These are phyloP conservation scores for Aegotheles bennettii DNA, from an alignment of 2,113 vertebrate genomes.

Conservation along the genomic window DNA sequence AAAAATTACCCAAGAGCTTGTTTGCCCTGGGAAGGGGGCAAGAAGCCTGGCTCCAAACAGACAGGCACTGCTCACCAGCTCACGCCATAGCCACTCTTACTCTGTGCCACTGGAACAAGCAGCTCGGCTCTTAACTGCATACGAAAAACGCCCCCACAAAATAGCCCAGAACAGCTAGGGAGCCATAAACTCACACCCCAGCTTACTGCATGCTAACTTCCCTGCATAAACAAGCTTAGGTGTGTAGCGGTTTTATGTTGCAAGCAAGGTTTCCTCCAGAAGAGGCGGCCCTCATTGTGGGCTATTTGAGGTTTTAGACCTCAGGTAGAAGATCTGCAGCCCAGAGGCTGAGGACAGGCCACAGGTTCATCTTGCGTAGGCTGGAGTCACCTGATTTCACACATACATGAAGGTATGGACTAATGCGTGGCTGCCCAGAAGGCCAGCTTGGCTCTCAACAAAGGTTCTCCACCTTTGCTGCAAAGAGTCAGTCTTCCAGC, in stretches of 20 bases:
- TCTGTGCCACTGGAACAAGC: background rate
- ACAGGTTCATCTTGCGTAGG: background rate
- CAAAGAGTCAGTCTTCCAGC: background rate
- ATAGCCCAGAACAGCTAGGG: background rate
- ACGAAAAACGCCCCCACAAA: background rate
- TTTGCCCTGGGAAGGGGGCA: background rate
- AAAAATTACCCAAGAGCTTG: background rate
- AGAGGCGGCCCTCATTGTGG: background rate
- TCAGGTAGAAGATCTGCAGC: background rate
- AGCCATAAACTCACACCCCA: background rate
- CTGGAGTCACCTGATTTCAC: background rate
- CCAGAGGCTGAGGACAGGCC: background rate
- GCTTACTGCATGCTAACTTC: background rate
- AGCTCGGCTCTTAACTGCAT: background rate
- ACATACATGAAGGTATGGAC: fast-evolving
- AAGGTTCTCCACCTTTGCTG: background rate
- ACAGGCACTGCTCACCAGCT: background rate
- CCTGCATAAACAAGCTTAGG: background rate
- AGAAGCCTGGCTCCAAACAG: background rate
- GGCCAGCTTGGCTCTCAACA: background rate
- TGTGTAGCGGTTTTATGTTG: background rate
- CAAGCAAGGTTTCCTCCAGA: background rate
- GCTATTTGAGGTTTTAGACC: background rate
- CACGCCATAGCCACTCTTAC: background rate
- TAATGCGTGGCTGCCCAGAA: background rate